These are phyloP conservation scores for Fissipunctia ypsillon DNA, from an alignment of 2,888 invertebrate species.

Conservation along the genomic window DNA sequence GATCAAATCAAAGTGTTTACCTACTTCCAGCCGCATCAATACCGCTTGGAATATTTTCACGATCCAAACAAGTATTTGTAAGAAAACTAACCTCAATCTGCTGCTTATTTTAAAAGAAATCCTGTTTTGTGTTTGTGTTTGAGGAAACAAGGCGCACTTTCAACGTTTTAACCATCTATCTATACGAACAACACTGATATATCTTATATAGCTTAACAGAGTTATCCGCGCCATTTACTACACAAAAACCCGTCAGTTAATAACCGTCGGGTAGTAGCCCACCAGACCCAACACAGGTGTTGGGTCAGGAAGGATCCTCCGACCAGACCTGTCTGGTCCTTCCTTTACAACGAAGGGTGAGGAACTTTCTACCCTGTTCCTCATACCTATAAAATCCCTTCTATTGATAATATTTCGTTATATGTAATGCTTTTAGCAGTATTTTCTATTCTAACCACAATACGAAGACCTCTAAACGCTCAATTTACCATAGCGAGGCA, in stretches of 20 bases:
- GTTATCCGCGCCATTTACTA: background rate
- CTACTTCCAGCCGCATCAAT: background rate
- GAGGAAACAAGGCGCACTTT: background rate
- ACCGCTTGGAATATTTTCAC: conserved; percentile 15
- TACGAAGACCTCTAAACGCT: conserved; percentile 8
- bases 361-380: background rate
- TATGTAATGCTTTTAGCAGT: background rate
- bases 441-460: background rate
- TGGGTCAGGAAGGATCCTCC: too few relatives aligned
- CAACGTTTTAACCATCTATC: background rate
- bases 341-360: background rate
- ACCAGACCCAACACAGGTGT: too few relatives aligned
- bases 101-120: background rate
- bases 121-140: too few relatives aligned
- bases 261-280: too few relatives aligned
- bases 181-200: background rate
- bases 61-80: background rate
- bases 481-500: conserved; percentile 37
- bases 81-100: background rate
- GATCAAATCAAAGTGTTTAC: conserved; percentile 17
- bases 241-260: background rate
- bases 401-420: background rate
- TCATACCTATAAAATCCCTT: background rate
- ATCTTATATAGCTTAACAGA: background rate
- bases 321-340: background rate